Percentiles rank a stretch among this genome's conserved stretches.
Conservation (phyloP, 1,140 invertebrate genomes). For the Olivierus martensii region DNA sequence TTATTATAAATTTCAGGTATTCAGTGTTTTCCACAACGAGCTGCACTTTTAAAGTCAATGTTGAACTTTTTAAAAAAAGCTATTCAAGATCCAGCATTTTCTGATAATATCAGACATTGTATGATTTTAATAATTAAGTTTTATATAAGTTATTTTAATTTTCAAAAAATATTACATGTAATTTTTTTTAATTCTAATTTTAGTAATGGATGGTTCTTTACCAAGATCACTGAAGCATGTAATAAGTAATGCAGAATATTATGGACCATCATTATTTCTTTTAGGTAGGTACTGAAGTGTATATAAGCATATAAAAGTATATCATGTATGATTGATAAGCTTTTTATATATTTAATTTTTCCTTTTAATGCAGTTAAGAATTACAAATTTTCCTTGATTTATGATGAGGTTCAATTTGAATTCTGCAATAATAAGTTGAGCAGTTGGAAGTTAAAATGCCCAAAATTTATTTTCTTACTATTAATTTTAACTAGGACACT, state of each 20-base stretch:
- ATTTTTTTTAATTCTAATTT: constrained; percentile 20
- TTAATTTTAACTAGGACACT: too few species aligned
- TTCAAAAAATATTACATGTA: too few species aligned
- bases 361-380: too few species aligned
- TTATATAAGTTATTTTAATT: too few species aligned
- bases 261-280: constrained; percentile 74
- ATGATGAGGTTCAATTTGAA: too few species aligned
- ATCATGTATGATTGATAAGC: neutral
- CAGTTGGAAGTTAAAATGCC: too few species aligned
- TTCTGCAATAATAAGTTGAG: too few species aligned
- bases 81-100: constrained; percentile 59
- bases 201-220: constrained; percentile 75
- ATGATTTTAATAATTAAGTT: too few species aligned
- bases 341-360: too few species aligned
- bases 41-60: constrained; percentile 75
- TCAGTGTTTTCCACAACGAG: constrained; percentile 63
- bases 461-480: too few species aligned
- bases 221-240: constrained; percentile 74
- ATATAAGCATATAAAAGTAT: neutral
- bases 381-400: too few species aligned
- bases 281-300: constrained; percentile 33
- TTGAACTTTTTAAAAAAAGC: constrained; percentile 81
- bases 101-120: constrained; percentile 66
- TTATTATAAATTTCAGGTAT: too few species aligned
- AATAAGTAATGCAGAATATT: constrained; percentile 85